These are phyloP conservation scores for Mactromeris polynyma DNA, from an alignment of 2,888 invertebrate genomes.

Conservation along the genomic window DNA sequence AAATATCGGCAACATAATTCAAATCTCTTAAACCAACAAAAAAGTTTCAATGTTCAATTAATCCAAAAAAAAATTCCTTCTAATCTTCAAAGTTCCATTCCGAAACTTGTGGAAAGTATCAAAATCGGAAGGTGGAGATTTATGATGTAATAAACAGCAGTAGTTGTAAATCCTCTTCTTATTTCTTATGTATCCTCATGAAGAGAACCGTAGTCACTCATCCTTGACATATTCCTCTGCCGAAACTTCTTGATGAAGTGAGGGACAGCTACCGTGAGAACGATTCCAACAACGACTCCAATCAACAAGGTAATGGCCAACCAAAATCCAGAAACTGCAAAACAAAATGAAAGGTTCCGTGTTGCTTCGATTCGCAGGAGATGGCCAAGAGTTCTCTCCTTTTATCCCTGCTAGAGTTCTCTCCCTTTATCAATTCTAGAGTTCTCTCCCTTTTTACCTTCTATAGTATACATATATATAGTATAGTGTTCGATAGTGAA, in stretches of 20 bases:
- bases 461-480: too few species aligned
- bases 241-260: conserved; percentile 60
- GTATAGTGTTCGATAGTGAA: too few species aligned
- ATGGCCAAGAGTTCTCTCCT: too few species aligned
- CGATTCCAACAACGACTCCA: conserved; percentile 69
- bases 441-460: too few species aligned
- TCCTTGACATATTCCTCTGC: conserved; percentile 35
- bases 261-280: conserved; percentile 63
- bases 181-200: conserved; percentile 32
- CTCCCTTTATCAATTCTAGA: too few species aligned
- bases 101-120: not conserved
- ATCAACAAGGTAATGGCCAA: conserved; percentile 65
- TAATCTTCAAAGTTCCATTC: not conserved
- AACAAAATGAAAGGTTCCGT: too few species aligned
- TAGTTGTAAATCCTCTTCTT: not conserved
- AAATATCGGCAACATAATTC: not conserved
- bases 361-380: too few species aligned
- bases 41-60: not conserved
- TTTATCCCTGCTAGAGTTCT: too few species aligned
- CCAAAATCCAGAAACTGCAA: conserved; percentile 71
- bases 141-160: not conserved
- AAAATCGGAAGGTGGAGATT: not conserved
- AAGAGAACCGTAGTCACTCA: conserved; percentile 39
- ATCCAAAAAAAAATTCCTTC: not conserved
- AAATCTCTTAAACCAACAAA: not conserved